These are phyloP conservation scores for Siniperca scherzeri DNA, from an alignment of 2,797 vertebrate genomes.

Conservation along the genomic window DNA sequence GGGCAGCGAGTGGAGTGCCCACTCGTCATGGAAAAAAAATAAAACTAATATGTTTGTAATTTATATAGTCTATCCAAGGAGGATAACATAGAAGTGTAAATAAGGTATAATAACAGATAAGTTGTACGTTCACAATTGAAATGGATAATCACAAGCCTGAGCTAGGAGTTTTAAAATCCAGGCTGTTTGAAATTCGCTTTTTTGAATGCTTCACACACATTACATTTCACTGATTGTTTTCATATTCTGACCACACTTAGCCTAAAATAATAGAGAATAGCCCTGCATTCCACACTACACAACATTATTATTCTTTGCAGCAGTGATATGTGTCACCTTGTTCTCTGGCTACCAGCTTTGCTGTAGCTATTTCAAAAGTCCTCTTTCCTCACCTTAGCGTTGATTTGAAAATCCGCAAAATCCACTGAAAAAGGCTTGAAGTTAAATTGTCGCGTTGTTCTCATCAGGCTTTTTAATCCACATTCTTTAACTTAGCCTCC, in stretches of 20 bases:
- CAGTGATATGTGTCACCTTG: neutral
- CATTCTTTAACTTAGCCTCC: neutral
- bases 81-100: neutral
- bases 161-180: neutral
- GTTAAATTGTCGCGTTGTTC: constrained; percentile 4
- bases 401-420: neutral
- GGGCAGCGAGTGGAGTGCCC: constrained; percentile 9
- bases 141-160: neutral
- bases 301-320: neutral
- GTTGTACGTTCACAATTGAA: neutral
- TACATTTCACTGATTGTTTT: neutral
- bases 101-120: neutral
- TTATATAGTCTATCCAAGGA: neutral
- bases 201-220: neutral
- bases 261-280: too few relatives aligned
- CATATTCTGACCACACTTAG: neutral
- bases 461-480: neutral
- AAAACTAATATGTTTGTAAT: constrained; percentile 10
- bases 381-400: neutral
- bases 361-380: neutral
- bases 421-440: neutral
- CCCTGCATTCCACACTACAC: neutral
- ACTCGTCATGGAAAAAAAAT: neutral
- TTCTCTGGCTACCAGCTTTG: neutral
- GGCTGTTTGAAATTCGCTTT: neutral